Evolutionary conservation across 2,888 invertebrate species (phyloP), one percentile per base, ranked within the genome.

Genomic region (Carcina quercana): DNA sequence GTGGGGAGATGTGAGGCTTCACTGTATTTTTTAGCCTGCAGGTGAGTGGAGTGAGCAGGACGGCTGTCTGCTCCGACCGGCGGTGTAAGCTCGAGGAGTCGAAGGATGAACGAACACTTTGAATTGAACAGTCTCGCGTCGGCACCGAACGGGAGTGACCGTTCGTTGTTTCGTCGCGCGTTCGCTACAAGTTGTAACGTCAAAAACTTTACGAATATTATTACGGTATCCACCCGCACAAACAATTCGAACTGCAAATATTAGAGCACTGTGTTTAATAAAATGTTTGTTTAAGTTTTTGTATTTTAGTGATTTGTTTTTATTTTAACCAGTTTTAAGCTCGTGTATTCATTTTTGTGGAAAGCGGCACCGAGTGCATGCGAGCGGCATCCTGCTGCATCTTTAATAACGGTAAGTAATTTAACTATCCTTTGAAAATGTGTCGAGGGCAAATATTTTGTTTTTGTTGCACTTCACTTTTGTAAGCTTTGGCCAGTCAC

Each of bases 151-250:
- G 50, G 50, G 57, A 67, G 58, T 63, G 70, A 59, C 48, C 72
- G 79, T 48, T 33, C 47, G 61, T n/a, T n/a, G n/a, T n/a, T n/a
- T n/a, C 45, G 32, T 30, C 26, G 42, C 33, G 37, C 39, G 41
- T 40, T 42, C 39, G 34, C 25, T 34, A 34, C 52, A 58, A 61
- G 53, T 65, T 58, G 42, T 48, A 54, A 53, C 67, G 64, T 64
- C 59, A 56, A 66, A 68, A 80, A 80, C 69, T 82, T 82, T 79
- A 72, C 79, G 80, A 63, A 66, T 60, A 61, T 47, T 13, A 53
- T 37, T 46, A 45, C 40, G 45, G 37, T 54, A 50, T 61, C 50
- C 47, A 42, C 51, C 42, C 28, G 33, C 28, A 22, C 14, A 27
- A 10, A 38, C 36, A 45, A 43, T 34, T 37, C 35, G 47, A 49